These are phyloP conservation scores for Podarcis lilfordi DNA, from an alignment of 2,797 vertebrate genomes.

Conservation along the genomic window DNA sequence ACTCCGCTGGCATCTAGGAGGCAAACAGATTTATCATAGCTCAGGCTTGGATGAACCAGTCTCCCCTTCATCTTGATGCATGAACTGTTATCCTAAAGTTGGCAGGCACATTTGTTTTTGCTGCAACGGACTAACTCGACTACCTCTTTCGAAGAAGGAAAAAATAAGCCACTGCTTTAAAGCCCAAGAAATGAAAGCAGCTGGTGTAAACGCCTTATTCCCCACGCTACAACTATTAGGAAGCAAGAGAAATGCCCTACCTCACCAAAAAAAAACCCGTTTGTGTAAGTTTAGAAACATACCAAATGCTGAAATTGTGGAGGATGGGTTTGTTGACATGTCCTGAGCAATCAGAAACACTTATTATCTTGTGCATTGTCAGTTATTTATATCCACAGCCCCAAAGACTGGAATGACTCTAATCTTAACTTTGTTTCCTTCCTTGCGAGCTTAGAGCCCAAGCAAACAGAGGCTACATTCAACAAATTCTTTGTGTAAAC, in stretches of 20 bases:
- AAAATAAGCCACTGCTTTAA: background rate
- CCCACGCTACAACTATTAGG: background rate
- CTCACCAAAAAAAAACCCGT: background rate
- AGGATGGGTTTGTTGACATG: background rate
- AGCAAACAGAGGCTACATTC: background rate
- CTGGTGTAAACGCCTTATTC: background rate
- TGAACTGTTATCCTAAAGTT: too few relatives aligned
- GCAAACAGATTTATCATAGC: too few relatives aligned
- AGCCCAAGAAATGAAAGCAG: background rate
- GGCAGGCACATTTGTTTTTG: background rate
- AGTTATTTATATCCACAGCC: background rate
- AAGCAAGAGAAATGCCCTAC: background rate
- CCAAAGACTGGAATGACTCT: constrained; percentile 5
- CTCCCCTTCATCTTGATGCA: too few relatives aligned
- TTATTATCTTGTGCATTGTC: background rate
- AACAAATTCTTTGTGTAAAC: background rate
- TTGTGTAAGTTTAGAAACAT: constrained; percentile 3
- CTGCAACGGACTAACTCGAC: background rate
- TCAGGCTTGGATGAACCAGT: too few relatives aligned
- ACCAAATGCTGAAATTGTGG: constrained; percentile 31
- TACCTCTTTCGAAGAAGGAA: background rate
- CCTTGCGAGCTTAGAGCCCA: background rate
- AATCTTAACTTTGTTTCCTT: background rate
- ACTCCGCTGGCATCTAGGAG: too few relatives aligned
- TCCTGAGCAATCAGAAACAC: background rate